A percentile compares a stretch with the other conserved stretches of the same genome.
Conservation (phyloP, 2,888 invertebrate genomes). For the Apantesis nais region DNA sequence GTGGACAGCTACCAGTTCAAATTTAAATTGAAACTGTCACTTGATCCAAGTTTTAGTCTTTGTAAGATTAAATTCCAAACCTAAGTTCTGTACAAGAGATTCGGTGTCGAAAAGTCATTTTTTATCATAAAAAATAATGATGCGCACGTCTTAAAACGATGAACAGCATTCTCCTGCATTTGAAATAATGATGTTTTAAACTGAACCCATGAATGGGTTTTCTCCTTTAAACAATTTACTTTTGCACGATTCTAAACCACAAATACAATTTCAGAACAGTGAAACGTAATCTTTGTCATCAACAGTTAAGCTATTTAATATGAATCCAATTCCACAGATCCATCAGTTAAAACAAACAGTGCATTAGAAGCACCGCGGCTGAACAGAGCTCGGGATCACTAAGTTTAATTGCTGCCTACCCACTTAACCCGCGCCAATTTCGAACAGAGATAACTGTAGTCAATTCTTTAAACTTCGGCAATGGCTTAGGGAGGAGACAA, state of each 20-base stretch:
- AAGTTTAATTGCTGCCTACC: conserved; percentile 76
- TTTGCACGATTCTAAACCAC: not conserved
- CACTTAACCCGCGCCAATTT: conserved; percentile 79
- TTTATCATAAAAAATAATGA: no score
- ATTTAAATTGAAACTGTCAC: no score
- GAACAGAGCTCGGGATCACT: conserved; percentile 62
- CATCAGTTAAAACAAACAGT: conserved; percentile 47
- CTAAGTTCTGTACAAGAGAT: no score
- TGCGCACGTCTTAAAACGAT: no score
- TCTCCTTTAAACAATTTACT: not conserved
- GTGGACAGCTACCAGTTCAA: no score
- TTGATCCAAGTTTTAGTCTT: no score
- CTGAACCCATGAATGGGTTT: no score
- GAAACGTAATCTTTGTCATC: conserved; percentile 34
- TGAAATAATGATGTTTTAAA: no score
- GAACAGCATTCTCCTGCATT: no score
- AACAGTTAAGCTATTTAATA: conserved; percentile 31
- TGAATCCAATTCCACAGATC: conserved; percentile 37
- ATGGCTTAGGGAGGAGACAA: conserved; percentile 69
- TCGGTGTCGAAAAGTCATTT: no score
- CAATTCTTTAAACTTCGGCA: conserved; percentile 79
- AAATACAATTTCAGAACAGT: not conserved
- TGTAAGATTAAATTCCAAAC: no score
- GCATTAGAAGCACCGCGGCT: conserved; percentile 36
- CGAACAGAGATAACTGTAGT: conserved; percentile 71